These are phyloP conservation scores for Fragum whitleyi DNA, from an alignment of 2,888 invertebrate species.

Conservation along the genomic window DNA sequence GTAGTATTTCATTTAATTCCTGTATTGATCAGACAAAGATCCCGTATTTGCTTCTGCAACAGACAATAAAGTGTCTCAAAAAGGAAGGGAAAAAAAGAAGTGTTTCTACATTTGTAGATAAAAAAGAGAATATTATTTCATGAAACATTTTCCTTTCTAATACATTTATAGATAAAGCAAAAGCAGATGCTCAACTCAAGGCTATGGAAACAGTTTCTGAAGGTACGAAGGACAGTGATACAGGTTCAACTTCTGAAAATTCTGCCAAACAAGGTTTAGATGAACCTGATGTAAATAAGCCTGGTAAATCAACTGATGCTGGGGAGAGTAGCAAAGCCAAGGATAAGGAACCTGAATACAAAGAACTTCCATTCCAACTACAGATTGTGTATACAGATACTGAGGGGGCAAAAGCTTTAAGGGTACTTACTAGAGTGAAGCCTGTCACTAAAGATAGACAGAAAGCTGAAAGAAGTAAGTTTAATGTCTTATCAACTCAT, in stretches of 20 bases:
- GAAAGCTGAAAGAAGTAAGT: constrained; percentile 79
- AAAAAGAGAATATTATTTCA: too few relatives aligned
- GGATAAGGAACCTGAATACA: constrained; percentile 19
- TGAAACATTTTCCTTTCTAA: too few relatives aligned
- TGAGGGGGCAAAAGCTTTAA: constrained; percentile 81
- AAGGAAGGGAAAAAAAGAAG: too few relatives aligned
- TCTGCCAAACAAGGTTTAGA: neutral
- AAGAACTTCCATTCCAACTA: constrained; percentile 81
- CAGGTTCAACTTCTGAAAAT: neutral
- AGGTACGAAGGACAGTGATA: neutral
- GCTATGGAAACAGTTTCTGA: constrained; percentile 2
- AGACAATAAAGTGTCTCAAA: too few relatives aligned
- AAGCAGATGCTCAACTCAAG: constrained; percentile 7
- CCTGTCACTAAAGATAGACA: constrained; percentile 79
- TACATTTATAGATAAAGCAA: neutral
- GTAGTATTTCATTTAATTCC: too few relatives aligned
- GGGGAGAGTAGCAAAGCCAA: constrained; percentile 16
- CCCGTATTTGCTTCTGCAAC: too few relatives aligned
- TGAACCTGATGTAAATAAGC: neutral
- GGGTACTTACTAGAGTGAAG: constrained; percentile 79
- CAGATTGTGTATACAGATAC: constrained; percentile 81
- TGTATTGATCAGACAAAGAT: too few relatives aligned
- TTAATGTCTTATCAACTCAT: neutral
- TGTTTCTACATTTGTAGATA: too few relatives aligned
- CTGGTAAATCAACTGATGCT: constrained; percentile 1